These are phyloP conservation scores for Drosophila ustulata DNA, from an alignment of 2,888 invertebrate genomes.

Conservation along the genomic window DNA sequence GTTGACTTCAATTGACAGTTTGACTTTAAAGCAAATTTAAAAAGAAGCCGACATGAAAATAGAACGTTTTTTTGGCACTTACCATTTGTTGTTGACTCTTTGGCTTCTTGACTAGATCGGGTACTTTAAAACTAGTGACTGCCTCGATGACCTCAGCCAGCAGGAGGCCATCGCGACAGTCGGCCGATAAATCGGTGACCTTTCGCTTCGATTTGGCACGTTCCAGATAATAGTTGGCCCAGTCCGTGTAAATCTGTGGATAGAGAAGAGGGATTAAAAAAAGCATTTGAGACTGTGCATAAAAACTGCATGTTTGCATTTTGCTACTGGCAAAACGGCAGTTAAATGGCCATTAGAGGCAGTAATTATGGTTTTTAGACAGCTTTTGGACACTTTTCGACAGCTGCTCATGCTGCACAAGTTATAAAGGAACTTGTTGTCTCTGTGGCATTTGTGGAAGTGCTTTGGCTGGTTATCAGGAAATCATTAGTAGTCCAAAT, in stretches of 20 bases:
- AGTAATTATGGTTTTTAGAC: slow-evolving; percentile 61
- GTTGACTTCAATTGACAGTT: no score
- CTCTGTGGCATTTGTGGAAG: slow-evolving; percentile 8
- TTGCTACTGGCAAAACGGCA: slow-evolving; percentile 31
- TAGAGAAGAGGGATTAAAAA: neutral
- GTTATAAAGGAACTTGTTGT: slow-evolving; percentile 34
- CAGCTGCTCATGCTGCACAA: slow-evolving; percentile 60
- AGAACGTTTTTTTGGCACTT: slow-evolving; percentile 84
- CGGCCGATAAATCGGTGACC: slow-evolving; percentile 94
- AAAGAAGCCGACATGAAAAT: neutral
- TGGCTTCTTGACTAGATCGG: slow-evolving; percentile 92
- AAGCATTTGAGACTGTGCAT: slow-evolving; percentile 6
- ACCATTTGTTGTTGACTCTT: slow-evolving; percentile 97
- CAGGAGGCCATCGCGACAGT: slow-evolving; percentile 96
- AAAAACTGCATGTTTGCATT: slow-evolving; percentile 11
- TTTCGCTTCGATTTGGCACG: slow-evolving; percentile 94
- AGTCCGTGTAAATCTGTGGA: slow-evolving; percentile 97
- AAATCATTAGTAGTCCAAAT: slow-evolving; percentile 75
- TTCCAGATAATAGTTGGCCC: slow-evolving; percentile 99
- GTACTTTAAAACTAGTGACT: slow-evolving; percentile 92
- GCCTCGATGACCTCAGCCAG: slow-evolving; percentile 97
- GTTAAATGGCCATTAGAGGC: slow-evolving; percentile 53
- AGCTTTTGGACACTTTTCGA: slow-evolving; percentile 35
- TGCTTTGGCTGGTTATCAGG: slow-evolving; percentile 67
- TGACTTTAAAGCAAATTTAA: no score